Percentiles rank a stretch among this genome's conserved stretches.
phyloP scores from a whole-genome alignment of 2,888 invertebrate species.

The Cancer borealis region DNA sequence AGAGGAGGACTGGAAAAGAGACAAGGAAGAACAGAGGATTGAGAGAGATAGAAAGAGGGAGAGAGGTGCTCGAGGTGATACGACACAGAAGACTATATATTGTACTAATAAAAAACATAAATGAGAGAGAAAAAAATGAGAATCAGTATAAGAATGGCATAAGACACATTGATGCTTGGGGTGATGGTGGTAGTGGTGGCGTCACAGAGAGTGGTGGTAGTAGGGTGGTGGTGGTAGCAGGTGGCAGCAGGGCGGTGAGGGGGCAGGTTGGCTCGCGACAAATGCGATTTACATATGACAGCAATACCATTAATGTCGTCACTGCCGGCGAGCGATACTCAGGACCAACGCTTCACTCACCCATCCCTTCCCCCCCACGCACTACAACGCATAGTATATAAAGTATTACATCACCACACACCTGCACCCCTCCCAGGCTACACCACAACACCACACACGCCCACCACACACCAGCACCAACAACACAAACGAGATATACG shows the following conservation, averaged over 20 bases:
- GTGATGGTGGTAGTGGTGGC: background rate
- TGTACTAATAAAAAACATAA: background rate
- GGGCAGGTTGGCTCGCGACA: constrained; percentile 65
- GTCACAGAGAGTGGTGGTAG: background rate
- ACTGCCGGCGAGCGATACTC: constrained; percentile 55
- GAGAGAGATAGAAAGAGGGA: background rate
- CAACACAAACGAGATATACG: background rate
- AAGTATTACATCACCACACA: background rate
- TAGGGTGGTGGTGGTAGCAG: background rate
- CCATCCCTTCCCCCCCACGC: background rate
- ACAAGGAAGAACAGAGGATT: background rate
- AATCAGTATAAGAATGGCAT: background rate
- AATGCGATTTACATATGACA: constrained; percentile 73
- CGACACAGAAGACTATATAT: background rate
- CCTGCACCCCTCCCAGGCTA: background rate
- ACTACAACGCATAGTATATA: background rate
- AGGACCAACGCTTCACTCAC: constrained; percentile 54
- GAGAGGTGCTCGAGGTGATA: background rate
- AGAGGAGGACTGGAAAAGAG: background rate
- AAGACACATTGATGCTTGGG: background rate
- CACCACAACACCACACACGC: background rate
- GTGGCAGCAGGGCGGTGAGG: background rate
- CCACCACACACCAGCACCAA: background rate
- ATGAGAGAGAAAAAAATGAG: constrained; percentile 24
- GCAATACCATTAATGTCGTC: constrained; percentile 73